Evolutionary conservation across 35 echinoderm and acorn worm species (phyloP), one percentile per base, ranked within the genome.

Genomic region (Eucidaris tribuloides): DNA sequence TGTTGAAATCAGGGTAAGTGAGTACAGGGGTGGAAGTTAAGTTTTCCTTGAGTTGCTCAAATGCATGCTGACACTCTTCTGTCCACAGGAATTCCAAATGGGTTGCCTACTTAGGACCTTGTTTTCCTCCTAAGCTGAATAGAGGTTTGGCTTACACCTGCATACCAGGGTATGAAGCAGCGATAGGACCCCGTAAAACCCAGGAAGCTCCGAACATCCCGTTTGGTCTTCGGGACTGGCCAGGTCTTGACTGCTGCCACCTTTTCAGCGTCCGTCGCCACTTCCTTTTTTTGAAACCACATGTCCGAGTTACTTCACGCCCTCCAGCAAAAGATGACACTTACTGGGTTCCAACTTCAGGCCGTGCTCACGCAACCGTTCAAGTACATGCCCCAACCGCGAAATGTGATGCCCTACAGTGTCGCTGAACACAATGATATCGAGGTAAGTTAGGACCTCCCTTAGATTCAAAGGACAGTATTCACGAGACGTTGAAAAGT

Each of bases 371-470:
- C n/a, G n/a, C n/a, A n/a, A n/a, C n/a, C n/a, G n/a, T n/a, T n/a
- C n/a, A 30, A 87, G 62, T 24, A 87, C 84, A 17, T 61, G 35
- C 3, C 0, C 30, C 20, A 79, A 22, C 0, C 52, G 19, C 11
- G 2, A 7, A 20, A 62, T 11, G 31, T 58, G 18, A 22, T 79
- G 32, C 20, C 61, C 48, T 13, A 88, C 40, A 18, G 29, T 80
- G 15, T 19, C n/a, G 13, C 78, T 52, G 46, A 39, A 89, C 17
- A 89, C 77, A 32, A 89, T 64, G 32, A 89, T 82, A 48, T 89
- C 86, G n/a, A n/a, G n/a, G n/a, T n/a, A n/a, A n/a, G n/a, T n/a
- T n/a, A n/a, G n/a, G n/a, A 58, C 82, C 86, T n/a, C n/a, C n/a
- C n/a, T n/a, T 9, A 82, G 31, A 34, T 89, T 71, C 6, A 65